phyloP scores from a whole-genome alignment of 2,797 vertebrate species.

The Typhlichthys eigenmanni region DNA sequence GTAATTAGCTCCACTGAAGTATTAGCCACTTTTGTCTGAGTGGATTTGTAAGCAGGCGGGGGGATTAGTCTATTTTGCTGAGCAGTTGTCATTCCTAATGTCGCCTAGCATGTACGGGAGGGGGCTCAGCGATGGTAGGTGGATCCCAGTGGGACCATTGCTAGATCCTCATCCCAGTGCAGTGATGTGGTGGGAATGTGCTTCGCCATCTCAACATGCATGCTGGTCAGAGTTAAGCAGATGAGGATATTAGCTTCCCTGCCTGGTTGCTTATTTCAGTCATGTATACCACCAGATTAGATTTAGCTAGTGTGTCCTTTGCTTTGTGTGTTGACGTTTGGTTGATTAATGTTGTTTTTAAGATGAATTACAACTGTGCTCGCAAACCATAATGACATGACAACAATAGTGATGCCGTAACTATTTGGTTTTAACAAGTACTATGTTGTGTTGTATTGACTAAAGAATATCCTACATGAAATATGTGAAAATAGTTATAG shows the following conservation, averaged over 20 bases:
- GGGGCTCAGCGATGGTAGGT: conserved; percentile 58
- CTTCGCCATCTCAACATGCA: not conserved
- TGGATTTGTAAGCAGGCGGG: conserved; percentile 52
- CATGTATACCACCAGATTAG: conserved; percentile 55
- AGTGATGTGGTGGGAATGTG: conserved; percentile 27
- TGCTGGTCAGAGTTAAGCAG: conserved; percentile 27
- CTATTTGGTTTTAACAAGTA: too few relatives aligned
- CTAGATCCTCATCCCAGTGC: conserved; percentile 51
- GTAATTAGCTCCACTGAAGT: conserved; percentile 65
- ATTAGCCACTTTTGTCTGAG: conserved; percentile 61
- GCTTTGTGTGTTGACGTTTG: conserved; percentile 68
- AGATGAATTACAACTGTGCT: conserved; percentile 43
- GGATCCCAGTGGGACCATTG: conserved; percentile 41
- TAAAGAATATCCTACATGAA: not conserved
- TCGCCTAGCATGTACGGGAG: conserved; percentile 38
- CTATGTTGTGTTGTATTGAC: not conserved
- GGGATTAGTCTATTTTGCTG: conserved; percentile 68
- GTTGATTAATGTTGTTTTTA: conserved; percentile 61
- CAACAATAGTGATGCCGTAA: conserved; percentile 8
- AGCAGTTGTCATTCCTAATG: conserved; percentile 65
- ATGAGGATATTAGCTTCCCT: conserved; percentile 27
- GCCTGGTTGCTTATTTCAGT: conserved; percentile 47
- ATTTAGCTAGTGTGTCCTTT: conserved; percentile 61
- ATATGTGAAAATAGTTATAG: not conserved
- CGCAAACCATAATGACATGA: conserved; percentile 4